Base-by-base conservation (phyloP, 2,888 invertebrate species). In the Ephialtes manifestator region DNA sequence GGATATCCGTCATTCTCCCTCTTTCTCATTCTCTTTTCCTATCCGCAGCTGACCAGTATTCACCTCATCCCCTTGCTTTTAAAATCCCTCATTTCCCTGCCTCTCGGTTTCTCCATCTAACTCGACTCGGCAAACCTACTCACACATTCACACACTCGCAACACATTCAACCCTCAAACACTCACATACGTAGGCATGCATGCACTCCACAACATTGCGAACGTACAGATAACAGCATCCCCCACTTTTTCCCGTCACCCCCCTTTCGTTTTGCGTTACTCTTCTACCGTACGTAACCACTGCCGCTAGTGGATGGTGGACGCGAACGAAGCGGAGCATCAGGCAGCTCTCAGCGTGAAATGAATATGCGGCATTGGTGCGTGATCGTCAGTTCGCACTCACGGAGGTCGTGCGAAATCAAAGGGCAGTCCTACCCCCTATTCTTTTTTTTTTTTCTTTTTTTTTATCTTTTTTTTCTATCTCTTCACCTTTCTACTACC, bases 281-380 rank as follows among this genome's bases (percentile, higher is more conserved):
- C 76, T 31, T 76, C 39, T 43, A 24, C 63, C 63, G 71, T 72
- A 65, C 63, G 71, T 72, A 65, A 51, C 51, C 60, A 15, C 35
- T 13, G 75, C 58, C n/a, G 18, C 11, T 51, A 24, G 51, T 51
- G 20, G 48, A 70, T 68, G 46, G 46, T 48, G 68, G 53, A 43
- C 55, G 71, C 35, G 35, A 80, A 53, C 58, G 84, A 72, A 63
- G 74, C 51, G 75, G 67, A 39, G 74, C 58, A 67, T 43, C 43
- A 43, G 58, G 70, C 60, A 46, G 58, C 81, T 75, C 55, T 60
- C 71, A 68, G 84, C 89, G 87, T 86, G 87, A 87, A 87, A 89
- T 86, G 88, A 88, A 88, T 88, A 88, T 87, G 86, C 63, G 80
- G 53, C 71, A 48, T 79, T 70, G 35, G 46, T 78, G 81, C 72